Base-by-base conservation (phyloP, 2,797 vertebrate species). In the Manis javanica region DNA sequence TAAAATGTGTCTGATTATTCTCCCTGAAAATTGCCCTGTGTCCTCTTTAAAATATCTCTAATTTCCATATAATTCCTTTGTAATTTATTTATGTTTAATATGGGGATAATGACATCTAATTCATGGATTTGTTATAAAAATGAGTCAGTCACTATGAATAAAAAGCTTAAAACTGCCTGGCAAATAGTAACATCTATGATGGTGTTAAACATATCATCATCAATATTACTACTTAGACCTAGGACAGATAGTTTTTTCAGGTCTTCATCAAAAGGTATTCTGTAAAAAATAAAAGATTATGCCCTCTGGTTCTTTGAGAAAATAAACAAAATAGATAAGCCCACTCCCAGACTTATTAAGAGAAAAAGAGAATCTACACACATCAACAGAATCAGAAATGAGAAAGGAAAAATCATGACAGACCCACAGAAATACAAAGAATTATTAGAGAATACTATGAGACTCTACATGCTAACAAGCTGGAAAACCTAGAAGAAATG, bases 1-100 rank as follows among this genome's bases (percentile, higher is more conserved):
- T 84, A n/a, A 92, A 55, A 42, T 66, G 93, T 91, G 13, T 63
- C 31, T 75, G 29, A 63, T 91, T 18, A 71, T 93, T 95, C 39
- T 95, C 69, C 19, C 42, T 82, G 37, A 77, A 96, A 63, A 34
- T 82, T 87, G 63, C 46, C 7, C 53, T 82, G 23, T 92, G 75
- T 92, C 23, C 39, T 93, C n/a, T 79, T 26, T 57, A 64, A 89
- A 84, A 84, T 88, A 53, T 37, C 14, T 90, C 31, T 66, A 26
- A 96, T 68, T 61, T 53, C 39, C 9, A 3, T 23, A 2, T 83
- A 87, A 64, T 53, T 57, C 26, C 69, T 74, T 90, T 87, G 24
- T 87, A 23, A 53, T 77, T 94, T 87, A 53, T 2, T 90, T 79
- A 26, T 66, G 61, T 95, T 68, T 86, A 53, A 39, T n/a, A 72